Evolutionary conservation across 2,888 invertebrate species (phyloP), one percentile per base, ranked within the genome.

Genomic region (Tachystola acroxantha): DNA sequence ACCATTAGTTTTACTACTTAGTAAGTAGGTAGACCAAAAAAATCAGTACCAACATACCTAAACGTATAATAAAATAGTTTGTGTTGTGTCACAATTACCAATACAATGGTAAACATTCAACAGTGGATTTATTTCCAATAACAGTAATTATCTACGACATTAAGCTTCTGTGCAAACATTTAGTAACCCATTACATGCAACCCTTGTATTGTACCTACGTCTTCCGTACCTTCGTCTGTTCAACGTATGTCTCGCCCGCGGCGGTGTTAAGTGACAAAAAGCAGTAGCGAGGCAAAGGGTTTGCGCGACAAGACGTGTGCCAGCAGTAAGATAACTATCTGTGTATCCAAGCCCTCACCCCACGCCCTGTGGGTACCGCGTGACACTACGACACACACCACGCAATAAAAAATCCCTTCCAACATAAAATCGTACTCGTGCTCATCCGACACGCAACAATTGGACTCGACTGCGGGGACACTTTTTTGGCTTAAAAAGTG

Each of bases 401-500:
- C 62, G 64, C 63, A 50, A 78, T 80, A 85, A 85, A 85, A 85
- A 85, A 80, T 78, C 76, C 79, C 80, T 76, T 70, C 72, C 62
- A 54, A 55, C 75, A 77, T 75, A 77, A 77, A 84, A 75, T 74
- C 65, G 64, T 76, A 75, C 84, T 84, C 84, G 86, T 86, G 86
- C 86, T 79, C 85, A 82, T 82, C 82, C 73, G 84, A 82, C 81
- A 84, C 85, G 86, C 86, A 86, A 86, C 86, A 86, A 86, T 85
- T 85, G 82, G 64, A 82, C 69, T 67, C 69, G 64, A 73, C 74
- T 70, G 73, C 63, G 70, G 79, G 80, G 82, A 84, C 81, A 77
- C 68, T 69, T 75, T 79, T 82, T 81, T 71, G 57, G 63, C 64
- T 72, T 73, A 82, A 85, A 85, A 84, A 79, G 68, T 60, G 57